phyloP scores from a whole-genome alignment of 2,888 invertebrate species.

The Euplagia quadripunctaria region DNA sequence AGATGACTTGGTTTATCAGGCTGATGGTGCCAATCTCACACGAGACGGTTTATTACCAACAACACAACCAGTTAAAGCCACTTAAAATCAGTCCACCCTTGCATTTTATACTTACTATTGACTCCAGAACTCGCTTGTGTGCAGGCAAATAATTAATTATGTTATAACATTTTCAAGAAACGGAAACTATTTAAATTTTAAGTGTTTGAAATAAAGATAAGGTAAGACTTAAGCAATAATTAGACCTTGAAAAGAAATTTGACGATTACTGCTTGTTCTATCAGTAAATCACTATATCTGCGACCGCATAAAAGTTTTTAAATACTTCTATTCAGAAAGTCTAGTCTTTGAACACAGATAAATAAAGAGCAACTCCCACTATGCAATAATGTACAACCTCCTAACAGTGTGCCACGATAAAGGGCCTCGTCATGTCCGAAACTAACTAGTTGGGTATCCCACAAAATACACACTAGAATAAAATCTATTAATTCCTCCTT shows the following conservation, averaged over 20 bases:
- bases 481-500: no score
- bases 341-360: not conserved
- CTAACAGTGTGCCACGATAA: not conserved
- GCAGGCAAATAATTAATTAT: constrained; percentile 74
- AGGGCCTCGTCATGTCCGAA: no score
- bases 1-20: not conserved
- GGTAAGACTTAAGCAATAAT: not conserved
- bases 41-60: not conserved
- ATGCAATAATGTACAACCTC: not conserved
- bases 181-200: not conserved
- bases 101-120: constrained; percentile 79
- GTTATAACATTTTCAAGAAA: not conserved
- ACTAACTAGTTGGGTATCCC: no score
- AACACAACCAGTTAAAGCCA: constrained; percentile 50
- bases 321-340: not conserved
- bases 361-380: not conserved
- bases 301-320: not conserved
- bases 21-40: no score
- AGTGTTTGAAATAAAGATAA: not conserved
- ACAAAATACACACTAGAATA: no score
- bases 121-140: constrained; percentile 83
- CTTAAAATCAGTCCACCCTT: constrained; percentile 46
- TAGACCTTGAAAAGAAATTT: not conserved
- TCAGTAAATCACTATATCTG: not conserved
- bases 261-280: not conserved